Conservation (phyloP, 1,140 invertebrate species). For the Euwallacea similis region DNA sequence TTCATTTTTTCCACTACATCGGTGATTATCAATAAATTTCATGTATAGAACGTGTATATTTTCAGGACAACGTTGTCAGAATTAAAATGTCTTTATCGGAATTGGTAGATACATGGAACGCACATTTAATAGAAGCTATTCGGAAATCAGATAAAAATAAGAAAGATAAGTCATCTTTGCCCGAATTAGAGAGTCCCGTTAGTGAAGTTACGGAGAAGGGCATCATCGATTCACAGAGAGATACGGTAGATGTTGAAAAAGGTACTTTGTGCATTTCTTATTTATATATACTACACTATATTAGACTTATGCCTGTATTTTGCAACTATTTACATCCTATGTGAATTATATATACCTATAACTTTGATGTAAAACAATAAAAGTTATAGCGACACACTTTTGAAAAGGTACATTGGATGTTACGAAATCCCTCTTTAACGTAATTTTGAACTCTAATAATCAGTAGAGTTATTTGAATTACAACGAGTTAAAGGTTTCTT, state of each 20-base stretch:
- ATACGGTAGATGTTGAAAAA: constrained; percentile 17
- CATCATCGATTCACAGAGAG: constrained; percentile 5
- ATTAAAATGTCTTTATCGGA: constrained; percentile 67
- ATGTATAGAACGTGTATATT: not conserved
- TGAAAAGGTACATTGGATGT: too few relatives aligned
- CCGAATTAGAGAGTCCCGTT: constrained; percentile 41
- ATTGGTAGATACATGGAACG: constrained; percentile 68
- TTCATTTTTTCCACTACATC: not conserved
- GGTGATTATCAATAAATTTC: not conserved
- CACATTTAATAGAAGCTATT: constrained; percentile 54
- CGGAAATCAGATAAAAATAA: constrained; percentile 45
- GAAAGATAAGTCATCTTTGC: constrained; percentile 44
- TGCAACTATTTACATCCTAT: too few relatives aligned
- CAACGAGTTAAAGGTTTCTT: not conserved
- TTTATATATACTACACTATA: too few relatives aligned
- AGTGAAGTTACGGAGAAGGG: constrained; percentile 14
- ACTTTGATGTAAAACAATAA: too few relatives aligned
- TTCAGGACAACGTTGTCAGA: constrained; percentile 62
- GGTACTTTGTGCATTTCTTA: constrained; percentile 11
- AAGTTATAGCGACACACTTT: too few relatives aligned
- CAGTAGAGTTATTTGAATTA: too few relatives aligned
- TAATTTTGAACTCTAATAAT: too few relatives aligned
- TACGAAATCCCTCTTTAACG: not conserved
- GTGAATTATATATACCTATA: too few relatives aligned
- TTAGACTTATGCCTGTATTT: too few relatives aligned